phyloP scores from a whole-genome alignment of 2,888 invertebrate species.

The Stenchaetothrips biformis region DNA sequence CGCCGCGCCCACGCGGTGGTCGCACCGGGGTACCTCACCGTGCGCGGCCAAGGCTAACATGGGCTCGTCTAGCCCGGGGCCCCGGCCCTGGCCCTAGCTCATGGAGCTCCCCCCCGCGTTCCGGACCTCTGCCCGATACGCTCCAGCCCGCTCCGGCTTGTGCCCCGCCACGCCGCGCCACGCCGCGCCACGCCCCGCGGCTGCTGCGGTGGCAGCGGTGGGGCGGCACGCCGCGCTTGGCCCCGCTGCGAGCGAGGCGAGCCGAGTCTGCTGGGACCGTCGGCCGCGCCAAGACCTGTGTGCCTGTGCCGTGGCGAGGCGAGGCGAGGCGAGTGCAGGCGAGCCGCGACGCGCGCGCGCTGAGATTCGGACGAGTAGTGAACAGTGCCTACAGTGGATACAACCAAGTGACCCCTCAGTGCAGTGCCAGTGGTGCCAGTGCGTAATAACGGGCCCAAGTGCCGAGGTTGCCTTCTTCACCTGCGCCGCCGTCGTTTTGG shows the following conservation, averaged over 20 bases:
- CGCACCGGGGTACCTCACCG: not conserved
- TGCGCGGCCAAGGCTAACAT: not conserved
- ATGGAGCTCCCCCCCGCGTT: not conserved
- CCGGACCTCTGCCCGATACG: not conserved
- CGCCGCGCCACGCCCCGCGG: not conserved
- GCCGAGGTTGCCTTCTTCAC: too few relatives aligned
- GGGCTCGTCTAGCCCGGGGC: not conserved
- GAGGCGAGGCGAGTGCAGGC: too few relatives aligned
- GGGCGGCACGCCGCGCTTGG: not conserved
- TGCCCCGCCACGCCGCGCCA: not conserved
- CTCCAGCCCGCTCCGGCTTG: not conserved
- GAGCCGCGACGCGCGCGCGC: not conserved
- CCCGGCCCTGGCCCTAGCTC: not conserved
- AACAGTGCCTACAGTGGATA: too few relatives aligned
- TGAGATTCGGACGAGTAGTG: not conserved
- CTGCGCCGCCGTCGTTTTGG: too few relatives aligned
- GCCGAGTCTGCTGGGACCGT: not conserved
- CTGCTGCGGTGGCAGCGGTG: too few relatives aligned
- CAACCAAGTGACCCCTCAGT: too few relatives aligned
- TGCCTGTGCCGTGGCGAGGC: not conserved
- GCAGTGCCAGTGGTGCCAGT: too few relatives aligned
- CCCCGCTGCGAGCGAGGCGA: not conserved
- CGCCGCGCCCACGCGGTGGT: not conserved
- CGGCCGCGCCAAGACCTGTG: not conserved
- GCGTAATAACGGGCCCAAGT: too few relatives aligned